Evolutionary conservation across 2,888 invertebrate species (phyloP).

Genomic region (Melinaea marsaeus): DNA sequence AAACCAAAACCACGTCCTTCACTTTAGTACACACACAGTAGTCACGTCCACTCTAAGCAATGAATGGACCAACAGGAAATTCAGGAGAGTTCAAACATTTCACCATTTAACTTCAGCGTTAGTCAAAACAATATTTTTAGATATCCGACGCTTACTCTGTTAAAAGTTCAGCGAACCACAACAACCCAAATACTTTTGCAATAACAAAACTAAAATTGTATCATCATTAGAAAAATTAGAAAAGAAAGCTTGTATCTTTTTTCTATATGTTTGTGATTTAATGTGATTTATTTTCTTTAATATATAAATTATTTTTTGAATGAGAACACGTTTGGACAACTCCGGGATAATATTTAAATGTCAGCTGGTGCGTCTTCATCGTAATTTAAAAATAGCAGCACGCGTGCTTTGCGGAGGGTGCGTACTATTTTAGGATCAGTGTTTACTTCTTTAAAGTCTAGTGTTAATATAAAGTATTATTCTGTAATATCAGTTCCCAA

Average conservation of each 20-base stretch:
- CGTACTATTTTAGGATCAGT: constrained; percentile 55
- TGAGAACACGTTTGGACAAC: constrained; percentile 37
- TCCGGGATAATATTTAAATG: constrained; percentile 45
- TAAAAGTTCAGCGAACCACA: constrained; percentile 37
- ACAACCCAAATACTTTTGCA: constrained; percentile 20
- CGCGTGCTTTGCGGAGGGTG: constrained; percentile 61
- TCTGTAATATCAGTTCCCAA: too few relatives aligned
- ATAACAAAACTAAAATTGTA: background rate
- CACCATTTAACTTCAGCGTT: constrained; percentile 58
- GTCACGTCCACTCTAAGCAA: constrained; percentile 16
- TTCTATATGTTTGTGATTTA: constrained; percentile 7
- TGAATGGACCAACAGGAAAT: constrained; percentile 54
- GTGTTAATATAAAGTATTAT: too few relatives aligned
- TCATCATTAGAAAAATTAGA: background rate
- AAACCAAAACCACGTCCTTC: too few relatives aligned
- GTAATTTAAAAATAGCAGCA: constrained; percentile 57
- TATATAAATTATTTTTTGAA: constrained; percentile 7
- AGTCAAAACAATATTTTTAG: constrained; percentile 74
- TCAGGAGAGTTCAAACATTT: constrained; percentile 55
- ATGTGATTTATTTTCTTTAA: constrained; percentile 1
- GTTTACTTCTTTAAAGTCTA: constrained; percentile 33
- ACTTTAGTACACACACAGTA: too few relatives aligned
- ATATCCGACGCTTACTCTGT: constrained; percentile 42
- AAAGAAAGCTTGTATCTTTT: constrained; percentile 6
- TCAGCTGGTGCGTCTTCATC: constrained; percentile 44